Conservation (phyloP, 64 coral and sea anemone species). For the Pachyseris speciosa region DNA sequence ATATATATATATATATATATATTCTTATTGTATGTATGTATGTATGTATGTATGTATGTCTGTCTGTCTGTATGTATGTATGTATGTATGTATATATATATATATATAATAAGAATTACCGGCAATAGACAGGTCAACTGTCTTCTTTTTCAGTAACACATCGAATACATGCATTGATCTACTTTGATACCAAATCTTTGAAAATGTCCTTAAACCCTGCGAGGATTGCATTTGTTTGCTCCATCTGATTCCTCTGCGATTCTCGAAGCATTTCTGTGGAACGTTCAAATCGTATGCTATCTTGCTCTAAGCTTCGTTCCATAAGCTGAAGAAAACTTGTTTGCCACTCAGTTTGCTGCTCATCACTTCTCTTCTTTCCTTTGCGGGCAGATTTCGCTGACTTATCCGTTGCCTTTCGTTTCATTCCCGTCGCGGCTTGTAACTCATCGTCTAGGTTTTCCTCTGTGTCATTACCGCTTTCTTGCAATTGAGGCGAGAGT, state of each 20-base stretch:
- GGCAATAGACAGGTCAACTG: background rate
- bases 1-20: too few species aligned
- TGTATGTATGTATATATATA: too few species aligned
- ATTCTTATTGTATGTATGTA: too few species aligned
- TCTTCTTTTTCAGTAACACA: constrained; percentile 4
- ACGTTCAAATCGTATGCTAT: constrained; percentile 25
- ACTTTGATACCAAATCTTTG: constrained; percentile 36
- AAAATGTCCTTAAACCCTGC: constrained; percentile 18
- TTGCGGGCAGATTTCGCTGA: background rate
- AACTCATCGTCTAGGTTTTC: background rate
- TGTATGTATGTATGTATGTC: background rate
- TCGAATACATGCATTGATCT: background rate
- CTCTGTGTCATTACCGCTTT: background rate
- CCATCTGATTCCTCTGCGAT: constrained; percentile 7
- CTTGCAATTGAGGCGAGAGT: constrained; percentile 1
- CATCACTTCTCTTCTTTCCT: background rate
- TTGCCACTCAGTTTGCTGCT: background rate
- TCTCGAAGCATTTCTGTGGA: constrained; percentile 21
- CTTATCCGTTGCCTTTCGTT: background rate
- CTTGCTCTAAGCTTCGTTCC: constrained; percentile 17
- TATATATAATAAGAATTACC: background rate
- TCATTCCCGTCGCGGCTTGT: background rate
- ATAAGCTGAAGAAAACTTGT: background rate
- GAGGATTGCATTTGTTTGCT: constrained; percentile 17
- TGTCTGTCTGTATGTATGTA: too few species aligned